These are phyloP conservation scores for Hippocampus comes DNA, from an alignment of 2,113 vertebrate species.

Conservation along the genomic window DNA sequence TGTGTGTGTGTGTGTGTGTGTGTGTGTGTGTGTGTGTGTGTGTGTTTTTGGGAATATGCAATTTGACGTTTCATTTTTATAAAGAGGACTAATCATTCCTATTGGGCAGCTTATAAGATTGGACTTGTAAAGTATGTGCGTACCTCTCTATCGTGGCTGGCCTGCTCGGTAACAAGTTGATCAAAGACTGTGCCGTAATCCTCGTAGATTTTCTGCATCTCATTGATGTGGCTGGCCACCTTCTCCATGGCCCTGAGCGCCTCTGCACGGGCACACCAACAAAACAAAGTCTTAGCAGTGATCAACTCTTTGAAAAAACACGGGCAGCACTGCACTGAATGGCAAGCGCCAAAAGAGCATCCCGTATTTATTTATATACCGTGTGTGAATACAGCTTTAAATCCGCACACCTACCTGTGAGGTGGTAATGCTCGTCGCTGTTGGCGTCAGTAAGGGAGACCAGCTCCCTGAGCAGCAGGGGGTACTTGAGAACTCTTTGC, in stretches of 20 bases:
- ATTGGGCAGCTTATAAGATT: not conserved
- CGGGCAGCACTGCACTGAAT: not conserved
- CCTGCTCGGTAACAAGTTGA: constrained; percentile 92
- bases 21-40: not conserved
- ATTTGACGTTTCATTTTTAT: not conserved
- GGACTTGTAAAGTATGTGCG: not conserved
- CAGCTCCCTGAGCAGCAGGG: constrained; percentile 89
- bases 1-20: not conserved
- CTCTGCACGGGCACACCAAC: constrained; percentile 71
- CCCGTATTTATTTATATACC: not conserved
- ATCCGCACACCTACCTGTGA: constrained; percentile 76
- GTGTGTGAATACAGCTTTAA: not conserved
- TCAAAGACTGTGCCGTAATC: constrained; percentile 94
- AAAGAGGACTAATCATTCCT: not conserved
- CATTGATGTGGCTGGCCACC: constrained; percentile 97
- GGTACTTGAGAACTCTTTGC: constrained; percentile 96
- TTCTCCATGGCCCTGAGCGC: constrained; percentile 97
- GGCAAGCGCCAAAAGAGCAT: constrained; percentile 9
- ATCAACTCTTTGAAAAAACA: not conserved
- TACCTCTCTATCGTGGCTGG: constrained; percentile 88
- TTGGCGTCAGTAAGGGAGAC: constrained; percentile 91
- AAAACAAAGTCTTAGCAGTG: constrained; percentile 1
- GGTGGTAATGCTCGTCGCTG: constrained; percentile 95
- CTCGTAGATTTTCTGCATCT: constrained; percentile 99
- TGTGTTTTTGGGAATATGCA: not conserved